phyloP scores from a whole-genome alignment of 1,140 invertebrate species.

The Subanguina moxae region DNA sequence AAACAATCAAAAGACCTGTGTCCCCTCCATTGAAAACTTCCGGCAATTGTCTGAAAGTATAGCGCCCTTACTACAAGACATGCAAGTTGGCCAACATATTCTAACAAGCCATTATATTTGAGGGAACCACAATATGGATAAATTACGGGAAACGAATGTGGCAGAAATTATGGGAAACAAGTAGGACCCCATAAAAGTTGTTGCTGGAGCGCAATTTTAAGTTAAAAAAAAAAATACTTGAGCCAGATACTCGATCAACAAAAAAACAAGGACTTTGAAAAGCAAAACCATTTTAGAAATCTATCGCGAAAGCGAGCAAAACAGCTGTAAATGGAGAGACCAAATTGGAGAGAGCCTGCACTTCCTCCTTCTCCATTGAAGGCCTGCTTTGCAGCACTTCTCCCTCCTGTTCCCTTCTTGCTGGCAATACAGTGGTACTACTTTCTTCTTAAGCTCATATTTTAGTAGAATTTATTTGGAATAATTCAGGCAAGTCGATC shows the following conservation, averaged over 20 bases:
- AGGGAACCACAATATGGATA: background rate
- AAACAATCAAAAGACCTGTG: background rate
- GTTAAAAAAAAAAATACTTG: background rate
- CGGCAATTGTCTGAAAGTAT: background rate
- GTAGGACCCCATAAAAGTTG: background rate
- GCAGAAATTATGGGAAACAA: background rate
- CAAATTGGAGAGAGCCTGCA: background rate
- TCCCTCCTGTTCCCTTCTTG: background rate
- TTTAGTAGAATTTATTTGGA: background rate
- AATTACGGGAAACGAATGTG: constrained; percentile 1
- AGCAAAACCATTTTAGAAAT: background rate
- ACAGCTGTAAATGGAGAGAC: background rate
- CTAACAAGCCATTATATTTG: background rate
- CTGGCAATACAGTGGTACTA: background rate
- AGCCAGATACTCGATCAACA: too few species aligned
- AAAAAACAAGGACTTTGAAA: background rate
- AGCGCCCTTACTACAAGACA: background rate
- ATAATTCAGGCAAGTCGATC: background rate
- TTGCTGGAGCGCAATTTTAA: background rate
- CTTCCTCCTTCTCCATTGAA: background rate
- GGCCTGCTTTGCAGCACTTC: background rate
- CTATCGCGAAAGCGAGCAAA: background rate
- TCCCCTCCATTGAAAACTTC: background rate
- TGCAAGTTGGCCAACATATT: constrained; percentile 1
- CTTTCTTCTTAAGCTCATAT: background rate